Conservation (phyloP, 1,140 invertebrate species). For the Drosophila parvula region DNA sequence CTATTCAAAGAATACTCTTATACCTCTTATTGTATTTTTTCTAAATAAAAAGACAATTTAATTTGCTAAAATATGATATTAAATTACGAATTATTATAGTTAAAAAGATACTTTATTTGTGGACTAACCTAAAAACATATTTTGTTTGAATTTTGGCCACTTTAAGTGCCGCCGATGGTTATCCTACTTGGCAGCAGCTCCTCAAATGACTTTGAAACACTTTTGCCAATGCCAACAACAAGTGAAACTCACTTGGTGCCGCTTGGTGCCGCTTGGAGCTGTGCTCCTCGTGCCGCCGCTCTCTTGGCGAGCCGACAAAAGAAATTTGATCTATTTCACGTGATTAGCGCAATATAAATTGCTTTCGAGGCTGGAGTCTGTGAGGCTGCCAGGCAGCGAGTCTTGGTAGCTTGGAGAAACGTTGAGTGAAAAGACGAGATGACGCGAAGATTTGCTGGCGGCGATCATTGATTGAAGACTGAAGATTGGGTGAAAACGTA, state of each 20-base stretch:
- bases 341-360: slow-evolving; percentile 79
- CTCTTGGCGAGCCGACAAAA: slow-evolving; percentile 56
- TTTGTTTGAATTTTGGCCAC: slow-evolving; percentile 14
- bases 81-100: too few relatives aligned
- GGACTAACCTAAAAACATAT: not conserved
- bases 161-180: slow-evolving; percentile 30
- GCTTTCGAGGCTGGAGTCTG: slow-evolving; percentile 42
- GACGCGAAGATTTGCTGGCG: slow-evolving; percentile 38
- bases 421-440: slow-evolving; percentile 25
- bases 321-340: slow-evolving; percentile 80
- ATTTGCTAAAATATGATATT: too few relatives aligned
- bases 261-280: slow-evolving; percentile 2
- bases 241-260: slow-evolving; percentile 31
- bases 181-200: slow-evolving; percentile 34
- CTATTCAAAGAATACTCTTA: too few relatives aligned
- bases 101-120: not conserved
- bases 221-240: slow-evolving; percentile 32
- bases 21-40: too few relatives aligned
- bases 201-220: slow-evolving; percentile 32
- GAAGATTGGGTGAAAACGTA: slow-evolving; percentile 73
- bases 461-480: slow-evolving; percentile 58
- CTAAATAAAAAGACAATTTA: too few relatives aligned
- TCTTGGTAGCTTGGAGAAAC: slow-evolving; percentile 14
- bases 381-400: not conserved
- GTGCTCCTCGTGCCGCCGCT: slow-evolving; percentile 25